Conservation (phyloP, 2,113 vertebrate genomes). For the Amphilophus citrinellus region DNA sequence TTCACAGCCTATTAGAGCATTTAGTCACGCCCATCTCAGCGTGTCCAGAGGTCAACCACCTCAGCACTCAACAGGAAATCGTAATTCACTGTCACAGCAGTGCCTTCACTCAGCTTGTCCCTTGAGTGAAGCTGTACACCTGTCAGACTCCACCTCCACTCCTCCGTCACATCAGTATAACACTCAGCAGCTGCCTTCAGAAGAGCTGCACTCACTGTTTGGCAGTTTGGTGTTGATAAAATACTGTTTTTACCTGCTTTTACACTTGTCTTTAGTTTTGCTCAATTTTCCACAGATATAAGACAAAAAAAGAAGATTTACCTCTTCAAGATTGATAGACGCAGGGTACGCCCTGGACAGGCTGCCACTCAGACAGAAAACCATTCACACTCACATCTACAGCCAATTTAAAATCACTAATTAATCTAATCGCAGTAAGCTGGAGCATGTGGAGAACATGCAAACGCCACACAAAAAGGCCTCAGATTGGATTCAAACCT, state of each 20-base stretch:
- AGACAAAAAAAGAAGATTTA: not conserved
- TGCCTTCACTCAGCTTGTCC: not conserved
- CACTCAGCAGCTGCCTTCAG: conserved; percentile 14
- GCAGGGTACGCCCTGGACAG: not conserved
- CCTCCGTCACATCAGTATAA: not conserved
- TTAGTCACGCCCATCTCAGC: conserved; percentile 83
- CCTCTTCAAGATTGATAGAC: not conserved
- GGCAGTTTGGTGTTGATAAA: not conserved
- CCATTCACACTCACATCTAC: not conserved
- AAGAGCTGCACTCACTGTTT: not conserved
- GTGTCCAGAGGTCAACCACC: conserved; percentile 78
- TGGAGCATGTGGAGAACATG: no score
- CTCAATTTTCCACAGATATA: not conserved
- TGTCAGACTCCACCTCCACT: conserved; percentile 32
- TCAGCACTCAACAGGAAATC: conserved; percentile 78
- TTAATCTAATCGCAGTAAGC: no score
- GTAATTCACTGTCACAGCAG: conserved; percentile 54
- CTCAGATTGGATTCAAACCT: no score
- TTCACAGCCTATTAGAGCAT: conserved; percentile 69
- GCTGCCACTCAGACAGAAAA: not conserved
- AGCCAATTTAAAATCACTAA: no score
- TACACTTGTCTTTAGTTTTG: no score
- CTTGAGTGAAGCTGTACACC: conserved; percentile 37
- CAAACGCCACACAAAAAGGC: no score
- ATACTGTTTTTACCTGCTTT: no score